Evolutionary conservation across 2,888 invertebrate species (phyloP).

Genomic region (Zygaena filipendulae): DNA sequence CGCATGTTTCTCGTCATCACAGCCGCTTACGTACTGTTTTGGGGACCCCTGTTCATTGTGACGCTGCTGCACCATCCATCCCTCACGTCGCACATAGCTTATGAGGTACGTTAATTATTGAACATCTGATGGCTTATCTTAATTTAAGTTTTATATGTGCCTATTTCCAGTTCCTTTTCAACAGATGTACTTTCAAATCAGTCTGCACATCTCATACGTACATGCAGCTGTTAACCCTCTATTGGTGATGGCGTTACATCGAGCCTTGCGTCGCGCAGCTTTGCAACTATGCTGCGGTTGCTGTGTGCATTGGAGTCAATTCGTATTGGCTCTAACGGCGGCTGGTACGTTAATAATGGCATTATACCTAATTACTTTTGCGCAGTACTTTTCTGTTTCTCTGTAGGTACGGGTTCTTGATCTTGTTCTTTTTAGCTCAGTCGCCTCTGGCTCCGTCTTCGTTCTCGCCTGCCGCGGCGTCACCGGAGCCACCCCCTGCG

Average conservation of each 20-base stretch:
- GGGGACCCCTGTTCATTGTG: conserved; percentile 91
- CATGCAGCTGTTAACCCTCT: conserved; percentile 88
- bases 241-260: conserved; percentile 81
- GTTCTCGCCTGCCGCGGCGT: conserved; percentile 64
- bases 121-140: not conserved
- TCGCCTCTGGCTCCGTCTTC: conserved; percentile 71
- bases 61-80: conserved; percentile 82
- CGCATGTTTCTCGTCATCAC: conserved; percentile 89
- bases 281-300: conserved; percentile 81
- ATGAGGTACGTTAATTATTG: conserved; percentile 73
- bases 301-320: conserved; percentile 72
- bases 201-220: conserved; percentile 87
- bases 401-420: too few relatives aligned
- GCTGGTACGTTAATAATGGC: conserved; percentile 41
- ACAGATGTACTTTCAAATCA: conserved; percentile 75
- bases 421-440: conserved; percentile 56
- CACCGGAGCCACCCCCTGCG: conserved; percentile 70
- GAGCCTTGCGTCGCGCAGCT: conserved; percentile 77
- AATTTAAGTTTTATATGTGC: not conserved
- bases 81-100: conserved; percentile 76
- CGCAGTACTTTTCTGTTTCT: too few relatives aligned
- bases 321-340: conserved; percentile 64
- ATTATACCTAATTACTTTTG: too few relatives aligned
- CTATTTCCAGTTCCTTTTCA: not conserved
- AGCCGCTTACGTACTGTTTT: conserved; percentile 86